These are phyloP conservation scores for Alviniconcha strummeri DNA, from an alignment of 2,888 invertebrate genomes.

Conservation along the genomic window DNA sequence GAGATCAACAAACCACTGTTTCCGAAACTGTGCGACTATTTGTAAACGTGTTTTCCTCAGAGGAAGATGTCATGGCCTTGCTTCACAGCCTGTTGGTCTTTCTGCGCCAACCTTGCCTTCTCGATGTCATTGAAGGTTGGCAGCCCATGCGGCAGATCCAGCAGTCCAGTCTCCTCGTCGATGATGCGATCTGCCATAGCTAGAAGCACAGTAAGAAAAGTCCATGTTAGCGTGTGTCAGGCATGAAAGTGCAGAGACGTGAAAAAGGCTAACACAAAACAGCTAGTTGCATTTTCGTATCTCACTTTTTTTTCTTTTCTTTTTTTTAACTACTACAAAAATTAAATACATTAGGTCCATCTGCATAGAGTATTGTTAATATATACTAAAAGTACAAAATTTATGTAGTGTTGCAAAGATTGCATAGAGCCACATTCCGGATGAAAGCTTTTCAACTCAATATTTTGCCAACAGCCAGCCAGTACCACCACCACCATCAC, in stretches of 20 bases:
- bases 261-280: too few relatives aligned
- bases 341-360: too few relatives aligned
- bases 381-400: too few relatives aligned
- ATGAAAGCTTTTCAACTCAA: too few relatives aligned
- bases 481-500: too few relatives aligned
- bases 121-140: constrained; percentile 85
- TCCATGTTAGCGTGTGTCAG: neutral
- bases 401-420: too few relatives aligned
- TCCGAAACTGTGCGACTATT: too few relatives aligned
- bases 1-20: neutral
- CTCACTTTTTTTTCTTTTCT: neutral
- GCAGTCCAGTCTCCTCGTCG: constrained; percentile 82
- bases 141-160: constrained; percentile 84
- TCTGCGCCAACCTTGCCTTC: constrained; percentile 45
- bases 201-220: constrained; percentile 62
- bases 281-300: too few relatives aligned
- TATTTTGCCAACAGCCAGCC: too few relatives aligned
- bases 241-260: too few relatives aligned
- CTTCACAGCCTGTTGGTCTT: constrained; percentile 41
- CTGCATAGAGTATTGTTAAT: too few relatives aligned
- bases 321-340: neutral
- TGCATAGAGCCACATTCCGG: too few relatives aligned
- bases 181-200: constrained; percentile 88
- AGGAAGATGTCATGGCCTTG: constrained; percentile 52
- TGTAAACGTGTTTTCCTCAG: constrained; percentile 12